These are phyloP conservation scores for Amphipyra tragopoginis DNA, from an alignment of 2,888 invertebrate genomes.

Conservation along the genomic window DNA sequence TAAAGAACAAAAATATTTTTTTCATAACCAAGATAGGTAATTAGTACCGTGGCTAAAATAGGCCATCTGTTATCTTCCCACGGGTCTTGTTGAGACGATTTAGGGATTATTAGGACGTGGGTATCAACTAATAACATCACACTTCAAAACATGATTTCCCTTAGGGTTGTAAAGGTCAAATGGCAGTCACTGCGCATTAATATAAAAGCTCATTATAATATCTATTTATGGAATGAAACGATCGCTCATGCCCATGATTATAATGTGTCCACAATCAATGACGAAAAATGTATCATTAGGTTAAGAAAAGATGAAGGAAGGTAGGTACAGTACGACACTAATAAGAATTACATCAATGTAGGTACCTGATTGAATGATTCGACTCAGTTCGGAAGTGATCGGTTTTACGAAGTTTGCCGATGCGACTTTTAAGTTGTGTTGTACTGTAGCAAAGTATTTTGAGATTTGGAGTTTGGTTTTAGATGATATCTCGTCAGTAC, in stretches of 20 bases:
- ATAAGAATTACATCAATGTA: too few relatives aligned
- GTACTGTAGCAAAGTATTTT: too few relatives aligned
- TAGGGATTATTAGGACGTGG: slow-evolving; percentile 32
- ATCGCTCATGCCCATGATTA: not conserved
- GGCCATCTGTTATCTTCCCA: slow-evolving; percentile 13
- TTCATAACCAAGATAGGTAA: slow-evolving; percentile 2
- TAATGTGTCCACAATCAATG: not conserved
- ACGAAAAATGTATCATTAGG: too few relatives aligned
- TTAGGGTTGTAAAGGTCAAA: slow-evolving; percentile 8
- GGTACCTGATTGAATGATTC: too few relatives aligned
- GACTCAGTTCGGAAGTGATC: too few relatives aligned
- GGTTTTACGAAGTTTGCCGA: too few relatives aligned
- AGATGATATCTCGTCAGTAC: too few relatives aligned
- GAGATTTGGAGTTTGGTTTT: too few relatives aligned
- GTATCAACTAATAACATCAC: slow-evolving; percentile 29
- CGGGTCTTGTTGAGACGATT: slow-evolving; percentile 36
- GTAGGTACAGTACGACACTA: too few relatives aligned
- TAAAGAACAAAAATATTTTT: slow-evolving; percentile 16
- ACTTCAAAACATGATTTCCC: slow-evolving; percentile 37
- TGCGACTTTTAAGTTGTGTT: too few relatives aligned
- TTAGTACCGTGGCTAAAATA: slow-evolving; percentile 4
- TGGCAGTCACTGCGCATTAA: slow-evolving; percentile 2
- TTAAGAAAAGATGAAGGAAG: too few relatives aligned
- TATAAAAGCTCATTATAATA: slow-evolving; percentile 3
- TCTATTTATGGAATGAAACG: not conserved